These are phyloP conservation scores for Branchinecta lindahli DNA, from an alignment of 1,140 invertebrate species.

Conservation along the genomic window DNA sequence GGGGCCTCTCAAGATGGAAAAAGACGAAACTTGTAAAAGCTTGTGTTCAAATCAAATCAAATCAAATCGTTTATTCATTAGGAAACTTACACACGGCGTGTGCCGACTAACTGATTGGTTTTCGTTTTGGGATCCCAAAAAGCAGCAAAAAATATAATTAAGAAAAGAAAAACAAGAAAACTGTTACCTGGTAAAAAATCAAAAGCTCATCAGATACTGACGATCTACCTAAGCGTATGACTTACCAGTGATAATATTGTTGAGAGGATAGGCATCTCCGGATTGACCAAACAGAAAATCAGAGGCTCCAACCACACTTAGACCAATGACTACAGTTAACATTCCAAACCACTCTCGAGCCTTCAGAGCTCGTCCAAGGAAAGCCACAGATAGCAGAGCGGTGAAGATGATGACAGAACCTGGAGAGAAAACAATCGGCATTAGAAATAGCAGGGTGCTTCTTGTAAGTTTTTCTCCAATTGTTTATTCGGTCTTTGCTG, in stretches of 20 bases:
- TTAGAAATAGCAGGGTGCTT: neutral
- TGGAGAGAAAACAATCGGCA: constrained; percentile 28
- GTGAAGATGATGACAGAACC: constrained; percentile 87
- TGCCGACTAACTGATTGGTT: too few species aligned
- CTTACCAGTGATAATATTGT: constrained; percentile 59
- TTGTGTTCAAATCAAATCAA: too few species aligned
- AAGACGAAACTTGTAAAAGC: too few species aligned
- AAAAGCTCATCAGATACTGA: too few species aligned
- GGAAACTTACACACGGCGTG: too few species aligned
- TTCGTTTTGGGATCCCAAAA: too few species aligned
- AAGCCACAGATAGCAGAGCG: constrained; percentile 72
- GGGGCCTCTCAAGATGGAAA: too few species aligned
- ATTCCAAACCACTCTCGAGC: constrained; percentile 71
- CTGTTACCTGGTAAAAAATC: neutral
- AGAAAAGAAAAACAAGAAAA: constrained; percentile 4
- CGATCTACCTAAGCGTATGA: neutral
- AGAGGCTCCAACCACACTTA: constrained; percentile 62
- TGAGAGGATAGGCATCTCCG: constrained; percentile 39
- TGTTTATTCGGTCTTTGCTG: too few species aligned
- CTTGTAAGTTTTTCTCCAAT: neutral
- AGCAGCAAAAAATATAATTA: neutral
- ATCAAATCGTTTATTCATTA: too few species aligned
- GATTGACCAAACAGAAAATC: constrained; percentile 46
- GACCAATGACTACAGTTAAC: constrained; percentile 55
- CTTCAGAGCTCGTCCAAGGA: constrained; percentile 52